Base-by-base conservation (phyloP, 2,888 invertebrate genomes). In the Pecten maximus region DNA sequence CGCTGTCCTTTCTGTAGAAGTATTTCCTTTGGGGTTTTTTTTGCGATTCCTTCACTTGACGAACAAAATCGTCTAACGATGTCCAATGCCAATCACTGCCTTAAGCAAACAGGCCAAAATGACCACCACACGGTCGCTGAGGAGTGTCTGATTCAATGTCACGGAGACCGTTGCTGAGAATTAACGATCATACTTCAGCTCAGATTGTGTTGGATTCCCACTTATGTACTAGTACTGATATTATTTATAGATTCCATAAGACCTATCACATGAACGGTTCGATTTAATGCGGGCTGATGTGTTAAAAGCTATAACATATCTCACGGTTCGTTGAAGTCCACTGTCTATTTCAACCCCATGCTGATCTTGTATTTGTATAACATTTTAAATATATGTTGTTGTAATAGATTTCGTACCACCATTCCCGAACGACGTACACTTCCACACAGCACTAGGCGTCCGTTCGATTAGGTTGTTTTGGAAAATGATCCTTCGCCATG, bases 381-480 rank as follows among this genome's bases (percentile, higher is more conserved):
- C 10, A 74, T 2, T 74, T 74, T 35, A 54, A 54, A 54, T 54
- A 6, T 8, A 4, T 74, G 35, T 74, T 74, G 74, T 28, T 74
- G 35, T 74, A 74, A 3, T 74, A 16, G 74, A 74, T 74, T 74
- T 23, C 54, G 12, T 6, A 4, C 74, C 23, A 35, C 19, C 74
- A 28, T 8, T 74, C 12, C 8, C 35, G 74, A 6, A 12, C 74
- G 44, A 44, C 23, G 35, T 35, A 74, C 74, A 28, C 28, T 35
- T 28, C 74, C 35, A 28, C 28, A 10, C 74, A 35, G 35, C 35
- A 74, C 74, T 16, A 28, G 10, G 28, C 74, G 54, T 74, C 74
- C 35, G 74, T 74, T 74, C 74, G 74, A 74, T 74, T 74, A 74
- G 74, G 12, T 35, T 74, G 74, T 74, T 74, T 74, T 74, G 74